A percentile compares a stretch with the other conserved stretches of the same genome.
Conservation (phyloP, 2,113 vertebrate genomes). For the human region DNA sequence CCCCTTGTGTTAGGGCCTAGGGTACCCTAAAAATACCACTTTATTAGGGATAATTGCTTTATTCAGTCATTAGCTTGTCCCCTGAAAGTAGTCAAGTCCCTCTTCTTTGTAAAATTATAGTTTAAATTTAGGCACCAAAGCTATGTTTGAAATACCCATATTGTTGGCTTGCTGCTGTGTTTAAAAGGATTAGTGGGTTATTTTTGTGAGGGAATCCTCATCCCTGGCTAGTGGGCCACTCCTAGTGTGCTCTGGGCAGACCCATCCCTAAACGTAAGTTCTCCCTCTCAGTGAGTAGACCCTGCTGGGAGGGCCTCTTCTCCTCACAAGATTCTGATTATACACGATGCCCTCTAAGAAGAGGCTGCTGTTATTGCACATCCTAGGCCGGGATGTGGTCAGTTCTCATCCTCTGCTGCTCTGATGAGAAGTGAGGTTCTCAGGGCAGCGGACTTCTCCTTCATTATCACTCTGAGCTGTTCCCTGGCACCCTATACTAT, state of each 20-base stretch:
- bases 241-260: neutral
- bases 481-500: neutral
- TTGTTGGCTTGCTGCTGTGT: neutral
- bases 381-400: neutral
- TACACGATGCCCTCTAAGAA: fast-evolving
- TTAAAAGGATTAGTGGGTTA: neutral
- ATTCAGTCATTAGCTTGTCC: neutral
- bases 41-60: neutral
- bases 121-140: neutral
- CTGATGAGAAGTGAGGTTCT: neutral
- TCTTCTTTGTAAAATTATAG: conserved; percentile 24
- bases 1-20: neutral
- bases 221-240: neutral
- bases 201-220: neutral
- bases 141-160: neutral
- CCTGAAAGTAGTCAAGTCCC: neutral
- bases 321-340: neutral
- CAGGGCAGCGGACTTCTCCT: neutral
- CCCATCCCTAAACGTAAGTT: neutral
- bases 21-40: neutral
- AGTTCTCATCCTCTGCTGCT: neutral
- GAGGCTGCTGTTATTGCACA: fast-evolving
- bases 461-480: neutral
- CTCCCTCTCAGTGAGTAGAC: neutral
- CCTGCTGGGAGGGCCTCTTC: no score